phyloP scores from a whole-genome alignment of 2,797 vertebrate species.

The Alectoris magna region DNA sequence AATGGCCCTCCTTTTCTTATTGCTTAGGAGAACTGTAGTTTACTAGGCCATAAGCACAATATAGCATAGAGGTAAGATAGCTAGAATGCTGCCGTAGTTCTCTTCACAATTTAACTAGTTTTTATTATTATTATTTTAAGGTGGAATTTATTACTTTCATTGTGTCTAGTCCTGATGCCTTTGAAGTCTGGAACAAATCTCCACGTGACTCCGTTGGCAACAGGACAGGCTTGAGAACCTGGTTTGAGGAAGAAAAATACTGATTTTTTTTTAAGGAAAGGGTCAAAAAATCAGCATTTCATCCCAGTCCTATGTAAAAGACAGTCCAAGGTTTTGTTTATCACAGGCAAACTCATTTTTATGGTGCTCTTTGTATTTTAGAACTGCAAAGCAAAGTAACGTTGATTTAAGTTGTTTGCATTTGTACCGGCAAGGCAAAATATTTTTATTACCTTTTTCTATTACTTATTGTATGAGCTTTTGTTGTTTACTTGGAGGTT shows the following conservation, averaged over 20 bases:
- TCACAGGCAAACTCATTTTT: constrained; percentile 80
- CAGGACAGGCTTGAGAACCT: background rate
- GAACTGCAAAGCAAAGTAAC: constrained; percentile 83
- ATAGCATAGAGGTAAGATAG: constrained; percentile 45
- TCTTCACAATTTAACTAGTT: constrained; percentile 56
- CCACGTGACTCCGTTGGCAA: background rate
- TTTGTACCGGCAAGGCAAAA: constrained; percentile 87
- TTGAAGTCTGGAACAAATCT: constrained; percentile 42
- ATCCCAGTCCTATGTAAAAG: constrained; percentile 75
- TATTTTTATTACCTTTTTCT: constrained; percentile 90
- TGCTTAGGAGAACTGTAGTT: constrained; percentile 58
- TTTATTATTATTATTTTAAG: constrained; percentile 22
- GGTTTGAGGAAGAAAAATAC: constrained; percentile 21
- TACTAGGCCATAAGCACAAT: constrained; percentile 78
- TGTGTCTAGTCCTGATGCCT: constrained; percentile 38
- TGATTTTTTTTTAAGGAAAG: constrained; percentile 46
- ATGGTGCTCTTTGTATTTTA: constrained; percentile 86
- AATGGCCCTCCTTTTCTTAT: constrained; percentile 64
- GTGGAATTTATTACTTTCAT: constrained; percentile 57
- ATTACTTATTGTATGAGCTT: constrained; percentile 88
- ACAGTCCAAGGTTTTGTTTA: constrained; percentile 76
- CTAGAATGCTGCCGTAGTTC: constrained; percentile 53
- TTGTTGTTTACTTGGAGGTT: constrained; percentile 87
- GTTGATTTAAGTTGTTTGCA: constrained; percentile 85
- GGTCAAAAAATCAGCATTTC: constrained; percentile 75